Evolutionary conservation across 2,113 vertebrate species (phyloP).

Genomic region (Anguilla rostrata): DNA sequence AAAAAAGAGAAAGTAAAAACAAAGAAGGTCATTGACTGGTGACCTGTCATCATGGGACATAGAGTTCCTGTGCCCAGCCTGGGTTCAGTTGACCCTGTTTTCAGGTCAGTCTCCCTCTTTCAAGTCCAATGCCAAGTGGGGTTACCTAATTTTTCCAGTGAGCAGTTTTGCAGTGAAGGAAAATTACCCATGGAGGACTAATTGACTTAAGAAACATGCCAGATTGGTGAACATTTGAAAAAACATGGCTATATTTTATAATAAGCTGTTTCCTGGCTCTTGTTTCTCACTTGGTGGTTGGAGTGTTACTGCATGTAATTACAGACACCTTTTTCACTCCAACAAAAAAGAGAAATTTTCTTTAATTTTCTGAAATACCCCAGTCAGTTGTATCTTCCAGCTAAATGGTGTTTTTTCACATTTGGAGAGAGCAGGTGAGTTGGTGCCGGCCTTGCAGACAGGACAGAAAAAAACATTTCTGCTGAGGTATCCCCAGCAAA

Average conservation of each 20-base stretch:
- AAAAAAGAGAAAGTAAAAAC: neutral
- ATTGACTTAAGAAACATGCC: slow-evolving; percentile 7
- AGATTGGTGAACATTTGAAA: slow-evolving; percentile 29
- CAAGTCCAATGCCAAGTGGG: slow-evolving; percentile 27
- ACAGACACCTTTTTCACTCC: neutral
- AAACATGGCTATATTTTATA: slow-evolving; percentile 21
- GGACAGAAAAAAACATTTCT: neutral
- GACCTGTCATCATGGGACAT: slow-evolving; percentile 2
- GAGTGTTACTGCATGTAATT: slow-evolving; percentile 39
- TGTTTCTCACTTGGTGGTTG: neutral
- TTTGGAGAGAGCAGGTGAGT: neutral
- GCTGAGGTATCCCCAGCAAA: neutral
- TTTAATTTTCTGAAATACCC: slow-evolving; percentile 11
- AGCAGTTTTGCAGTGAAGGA: slow-evolving; percentile 27
- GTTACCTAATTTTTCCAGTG: slow-evolving; percentile 30
- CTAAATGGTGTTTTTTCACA: neutral
- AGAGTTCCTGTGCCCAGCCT: slow-evolving; percentile 2
- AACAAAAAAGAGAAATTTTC: slow-evolving; percentile 18
- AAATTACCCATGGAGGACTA: slow-evolving; percentile 28
- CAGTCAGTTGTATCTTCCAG: neutral
- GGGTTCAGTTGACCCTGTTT: slow-evolving; percentile 16
- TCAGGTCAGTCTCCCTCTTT: slow-evolving; percentile 34
- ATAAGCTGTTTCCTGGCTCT: neutral
- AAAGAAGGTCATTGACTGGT: neutral
- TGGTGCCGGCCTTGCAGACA: neutral